Evolutionary conservation across 2,888 invertebrate species (phyloP).

Genomic region (Hemicrepidius hirtus): DNA sequence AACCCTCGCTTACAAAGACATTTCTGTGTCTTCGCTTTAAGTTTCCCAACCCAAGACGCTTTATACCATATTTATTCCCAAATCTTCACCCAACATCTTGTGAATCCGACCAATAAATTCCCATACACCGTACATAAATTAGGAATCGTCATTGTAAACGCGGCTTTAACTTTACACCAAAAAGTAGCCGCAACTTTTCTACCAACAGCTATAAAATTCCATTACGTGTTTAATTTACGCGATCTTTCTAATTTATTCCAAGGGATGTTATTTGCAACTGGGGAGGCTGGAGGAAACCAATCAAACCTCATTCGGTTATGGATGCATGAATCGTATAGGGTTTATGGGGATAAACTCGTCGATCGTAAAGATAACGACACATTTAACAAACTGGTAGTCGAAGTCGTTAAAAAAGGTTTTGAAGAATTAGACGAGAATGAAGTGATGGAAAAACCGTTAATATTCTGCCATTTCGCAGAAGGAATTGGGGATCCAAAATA

Average conservation of each 20-base stretch:
- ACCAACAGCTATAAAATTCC: slow-evolving; percentile 96
- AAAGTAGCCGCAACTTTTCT: slow-evolving; percentile 86
- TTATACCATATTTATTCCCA: slow-evolving; percentile 88
- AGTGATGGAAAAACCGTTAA: slow-evolving; percentile 84
- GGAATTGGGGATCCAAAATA: slow-evolving; percentile 95
- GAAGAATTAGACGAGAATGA: slow-evolving; percentile 83
- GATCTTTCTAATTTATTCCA: slow-evolving; percentile 96
- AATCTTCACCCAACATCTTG: slow-evolving; percentile 86
- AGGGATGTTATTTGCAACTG: slow-evolving; percentile 89
- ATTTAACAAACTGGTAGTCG: slow-evolving; percentile 83
- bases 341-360: slow-evolving; percentile 93
- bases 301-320: slow-evolving; percentile 87
- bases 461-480: slow-evolving; percentile 94
- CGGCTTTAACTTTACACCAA: slow-evolving; percentile 85
- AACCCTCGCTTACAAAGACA: slow-evolving; percentile 92
- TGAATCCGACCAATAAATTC: slow-evolving; percentile 81
- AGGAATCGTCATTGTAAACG: slow-evolving; percentile 78
- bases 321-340: slow-evolving; percentile 93
- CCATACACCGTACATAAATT: slow-evolving; percentile 75
- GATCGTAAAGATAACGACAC: slow-evolving; percentile 84
- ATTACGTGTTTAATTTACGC: slow-evolving; percentile 94
- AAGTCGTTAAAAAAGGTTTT: slow-evolving; percentile 86
- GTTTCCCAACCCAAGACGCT: slow-evolving; percentile 89
- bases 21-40: slow-evolving; percentile 90
- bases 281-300: slow-evolving; percentile 81